Base-by-base conservation (phyloP, 2,888 invertebrate genomes). In the Hypomecis punctinalis region DNA sequence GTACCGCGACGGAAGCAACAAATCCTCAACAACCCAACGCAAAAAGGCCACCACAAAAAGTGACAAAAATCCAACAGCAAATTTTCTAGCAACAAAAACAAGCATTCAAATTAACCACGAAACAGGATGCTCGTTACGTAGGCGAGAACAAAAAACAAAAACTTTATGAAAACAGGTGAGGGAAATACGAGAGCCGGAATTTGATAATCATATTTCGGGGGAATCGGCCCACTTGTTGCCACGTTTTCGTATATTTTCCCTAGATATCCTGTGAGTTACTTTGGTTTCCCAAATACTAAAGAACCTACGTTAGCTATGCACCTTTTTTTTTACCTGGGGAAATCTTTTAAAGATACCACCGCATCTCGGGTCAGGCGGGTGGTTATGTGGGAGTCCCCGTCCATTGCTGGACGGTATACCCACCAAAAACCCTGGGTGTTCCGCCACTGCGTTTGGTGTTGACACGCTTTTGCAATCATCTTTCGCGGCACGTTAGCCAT, bases 101-200 rank as follows among this genome's bases (percentile, higher is more conserved):
- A 80, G 84, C 82, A 86, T 88, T 84, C 84, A 88, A 90, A 90
- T 90, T 90, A 90, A 89, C 89, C 84, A 76, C 82, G 78, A 76
- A 83, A 85, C 88, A 83, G 89, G 89, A 88, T 82, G 87, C 88
- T 90, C 88, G 88, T 90, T 89, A 89, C 80, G 80, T 76, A 72
- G 56, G 61, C 53, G 75, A 77, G 78, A 76, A 84, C 74, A 83
- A 85, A 86, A 85, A 82, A 82, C 78, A 78, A 81, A 80, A 85
- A 79, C 76, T 84, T 83, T 76, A 81, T 76, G 76, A 81, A 78
- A 84, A 83, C 86, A 86, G 83, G 86, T 85, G 82, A 85, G 80
- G 79, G 78, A 80, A 82, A 81, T 80, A 75, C 75, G 67, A 77
- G 77, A 43, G 71, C 76, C 76, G 80, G 79, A 81, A 80, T 79